Evolutionary conservation across 1,140 invertebrate species (phyloP).

Genomic region (Caerostris darwini): DNA sequence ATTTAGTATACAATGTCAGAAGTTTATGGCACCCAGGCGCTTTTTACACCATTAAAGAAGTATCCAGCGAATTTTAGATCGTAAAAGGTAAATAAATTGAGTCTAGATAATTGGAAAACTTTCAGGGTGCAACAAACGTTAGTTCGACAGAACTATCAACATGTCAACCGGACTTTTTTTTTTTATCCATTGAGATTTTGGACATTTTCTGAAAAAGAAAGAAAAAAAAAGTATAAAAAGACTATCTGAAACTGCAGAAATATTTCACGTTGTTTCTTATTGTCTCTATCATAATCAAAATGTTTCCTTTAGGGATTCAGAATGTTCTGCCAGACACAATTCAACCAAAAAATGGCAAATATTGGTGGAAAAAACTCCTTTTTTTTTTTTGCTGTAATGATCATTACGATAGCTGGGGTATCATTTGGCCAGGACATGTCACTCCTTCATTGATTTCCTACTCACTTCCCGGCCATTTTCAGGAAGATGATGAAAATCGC

Average conservation of each 20-base stretch:
- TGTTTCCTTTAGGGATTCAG: neutral
- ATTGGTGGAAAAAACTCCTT: neutral
- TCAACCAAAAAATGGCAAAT: neutral
- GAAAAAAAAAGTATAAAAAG: no score
- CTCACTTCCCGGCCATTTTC: constrained; percentile 3
- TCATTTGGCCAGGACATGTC: neutral
- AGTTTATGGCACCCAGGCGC: neutral
- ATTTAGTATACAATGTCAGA: neutral
- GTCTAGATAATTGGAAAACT: neutral
- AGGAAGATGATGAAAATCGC: constrained; percentile 23
- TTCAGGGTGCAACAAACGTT: neutral
- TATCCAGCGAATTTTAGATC: neutral
- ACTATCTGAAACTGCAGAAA: no score
- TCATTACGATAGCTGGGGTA: constrained; percentile 2
- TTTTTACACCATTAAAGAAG: neutral
- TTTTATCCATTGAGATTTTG: neutral
- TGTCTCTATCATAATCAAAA: constrained; percentile 1
- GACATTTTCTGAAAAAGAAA: neutral
- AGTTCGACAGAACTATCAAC: neutral
- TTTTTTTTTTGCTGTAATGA: neutral
- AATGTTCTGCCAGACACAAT: neutral
- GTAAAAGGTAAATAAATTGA: neutral
- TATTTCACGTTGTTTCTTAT: neutral
- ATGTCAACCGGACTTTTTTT: neutral
- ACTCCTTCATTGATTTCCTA: neutral